phyloP scores from a whole-genome alignment of 2,113 vertebrate species.

The Raja brachyura region DNA sequence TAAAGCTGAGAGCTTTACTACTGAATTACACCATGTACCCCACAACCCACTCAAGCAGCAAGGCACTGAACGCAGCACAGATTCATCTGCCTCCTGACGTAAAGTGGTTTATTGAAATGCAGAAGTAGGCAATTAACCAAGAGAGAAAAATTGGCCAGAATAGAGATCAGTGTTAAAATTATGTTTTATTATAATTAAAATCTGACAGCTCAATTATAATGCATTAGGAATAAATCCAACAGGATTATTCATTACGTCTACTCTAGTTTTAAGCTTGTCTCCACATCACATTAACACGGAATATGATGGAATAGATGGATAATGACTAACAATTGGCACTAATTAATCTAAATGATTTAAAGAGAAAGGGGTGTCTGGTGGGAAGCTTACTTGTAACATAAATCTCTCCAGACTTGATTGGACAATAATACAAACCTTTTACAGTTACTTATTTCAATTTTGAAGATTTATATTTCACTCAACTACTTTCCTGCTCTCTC shows the following conservation, averaged over 20 bases:
- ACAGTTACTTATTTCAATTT: neutral
- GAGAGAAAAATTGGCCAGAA: neutral
- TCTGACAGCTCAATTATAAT: neutral
- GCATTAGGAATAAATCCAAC: neutral
- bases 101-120: neutral
- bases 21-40: neutral
- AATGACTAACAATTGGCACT: conserved; percentile 1
- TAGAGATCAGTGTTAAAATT: neutral
- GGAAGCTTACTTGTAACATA: neutral
- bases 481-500: neutral
- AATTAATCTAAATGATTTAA: conserved; percentile 27
- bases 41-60: neutral
- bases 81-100: neutral
- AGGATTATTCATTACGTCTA: neutral
- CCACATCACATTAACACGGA: neutral
- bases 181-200: neutral
- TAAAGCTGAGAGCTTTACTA: neutral
- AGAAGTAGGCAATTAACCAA: neutral
- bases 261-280: neutral
- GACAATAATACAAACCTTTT: neutral
- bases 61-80: neutral
- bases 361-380: neutral
- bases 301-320: neutral
- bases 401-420: neutral
- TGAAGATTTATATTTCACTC: neutral